These are phyloP conservation scores for Hydrochoerus hydrochaeris DNA, from an alignment of 2,113 vertebrate genomes.

Conservation along the genomic window DNA sequence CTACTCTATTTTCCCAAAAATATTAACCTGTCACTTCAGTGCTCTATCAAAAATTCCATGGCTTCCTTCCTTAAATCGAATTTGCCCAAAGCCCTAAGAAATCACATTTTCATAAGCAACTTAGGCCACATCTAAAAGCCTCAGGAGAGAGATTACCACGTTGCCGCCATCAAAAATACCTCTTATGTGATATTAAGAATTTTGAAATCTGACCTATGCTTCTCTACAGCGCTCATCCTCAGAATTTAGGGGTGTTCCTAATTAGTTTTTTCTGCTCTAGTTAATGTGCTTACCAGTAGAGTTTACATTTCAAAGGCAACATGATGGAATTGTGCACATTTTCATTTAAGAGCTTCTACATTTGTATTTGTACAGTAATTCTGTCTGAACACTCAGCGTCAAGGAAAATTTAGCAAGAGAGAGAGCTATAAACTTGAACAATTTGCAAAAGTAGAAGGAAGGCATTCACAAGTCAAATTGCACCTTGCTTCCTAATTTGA, in stretches of 20 bases:
- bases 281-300: slow-evolving; percentile 25
- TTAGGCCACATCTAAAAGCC: neutral
- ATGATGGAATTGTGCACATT: neutral
- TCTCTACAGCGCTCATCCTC: neutral
- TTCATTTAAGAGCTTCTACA: slow-evolving; percentile 30
- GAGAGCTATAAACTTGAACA: slow-evolving; percentile 67
- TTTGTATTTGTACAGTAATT: neutral
- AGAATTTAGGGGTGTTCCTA: slow-evolving; percentile 37
- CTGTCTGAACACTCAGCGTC: neutral
- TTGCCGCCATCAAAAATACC: neutral
- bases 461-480: slow-evolving; percentile 64
- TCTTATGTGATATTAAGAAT: slow-evolving; percentile 46
- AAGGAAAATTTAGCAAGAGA: slow-evolving; percentile 10
- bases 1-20: slow-evolving; percentile 44
- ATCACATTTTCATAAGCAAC: slow-evolving; percentile 62
- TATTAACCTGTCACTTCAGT: slow-evolving; percentile 46
- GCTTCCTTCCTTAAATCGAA: slow-evolving; percentile 56
- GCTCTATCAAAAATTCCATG: slow-evolving; percentile 40
- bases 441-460: slow-evolving; percentile 59
- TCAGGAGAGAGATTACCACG: neutral
- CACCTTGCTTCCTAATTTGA: slow-evolving; percentile 77
- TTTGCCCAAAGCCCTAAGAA: slow-evolving; percentile 49
- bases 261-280: slow-evolving; percentile 57
- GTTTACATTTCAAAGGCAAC: slow-evolving; percentile 63
- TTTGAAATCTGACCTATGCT: slow-evolving; percentile 15